Base-by-base conservation (phyloP, 2,888 invertebrate species). In the Cosmia pyralina region DNA sequence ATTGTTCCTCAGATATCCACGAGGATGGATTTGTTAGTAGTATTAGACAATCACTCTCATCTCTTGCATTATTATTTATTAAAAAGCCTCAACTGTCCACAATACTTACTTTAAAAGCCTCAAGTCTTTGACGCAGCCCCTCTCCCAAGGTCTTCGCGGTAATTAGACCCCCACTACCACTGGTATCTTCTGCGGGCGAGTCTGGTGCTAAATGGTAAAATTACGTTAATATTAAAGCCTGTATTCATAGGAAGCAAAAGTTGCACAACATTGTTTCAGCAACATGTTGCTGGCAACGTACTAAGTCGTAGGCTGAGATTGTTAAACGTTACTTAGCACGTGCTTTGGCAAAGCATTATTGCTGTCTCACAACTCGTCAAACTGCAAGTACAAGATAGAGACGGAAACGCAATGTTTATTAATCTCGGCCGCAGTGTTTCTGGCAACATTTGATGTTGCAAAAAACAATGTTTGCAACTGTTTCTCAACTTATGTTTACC, bases 91-190 rank as follows among this genome's bases (percentile, higher is more conserved):
- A 22, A 38, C 3, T 11, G 17, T 13, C 52, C 13, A 17, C 7
- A 4, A 22, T 38, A 75, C 81, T 81, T 80, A 81, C 81, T 46
- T 76, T 97, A 92, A 98, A 99, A 89, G 98, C 97, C 11, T 97
- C 97, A 17, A 99, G 94, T 63, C 99, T 97, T 91, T 99, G 99
- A 85, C 97, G 97, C 48, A 99, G 93, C 0, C 98, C 99, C 89
- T 98, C 98, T 69, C 97, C 96, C 11, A 97, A 92, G 1, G 97
- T 96, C 0, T 95, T 92, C 0, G 97, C 97, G 0, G 96, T 96
- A 69, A 97, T 94, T 2, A 97, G 86, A 0, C 87, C 83, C 0
- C 87, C 83, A 0, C 17, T 46, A 46, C 38, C 84, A 13, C 89
- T 90, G 0, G 91, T 64, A 0, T 77, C 85, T 41, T 83, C 88